Evolutionary conservation across 2,797 vertebrate genomes (phyloP).

Genomic region (Monodelphis domestica): DNA sequence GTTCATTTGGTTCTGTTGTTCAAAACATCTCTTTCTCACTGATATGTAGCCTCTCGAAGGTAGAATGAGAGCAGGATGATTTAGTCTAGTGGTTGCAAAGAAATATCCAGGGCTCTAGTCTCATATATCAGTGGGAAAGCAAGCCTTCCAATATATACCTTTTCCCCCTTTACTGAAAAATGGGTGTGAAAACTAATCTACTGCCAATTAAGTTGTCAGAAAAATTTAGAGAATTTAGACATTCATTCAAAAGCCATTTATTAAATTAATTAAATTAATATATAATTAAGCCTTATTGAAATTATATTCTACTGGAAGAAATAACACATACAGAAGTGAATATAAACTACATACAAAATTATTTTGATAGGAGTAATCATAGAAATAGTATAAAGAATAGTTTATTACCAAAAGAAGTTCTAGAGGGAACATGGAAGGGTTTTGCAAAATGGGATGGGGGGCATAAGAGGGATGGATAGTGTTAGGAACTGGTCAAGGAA

Average conservation of each 20-base stretch:
- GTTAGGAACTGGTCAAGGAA: background rate
- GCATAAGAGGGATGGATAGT: background rate
- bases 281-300: too few relatives aligned
- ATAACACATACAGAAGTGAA: background rate
- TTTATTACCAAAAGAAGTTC: background rate
- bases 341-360: too few relatives aligned
- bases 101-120: background rate
- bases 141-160: background rate
- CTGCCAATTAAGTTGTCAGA: background rate
- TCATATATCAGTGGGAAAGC: background rate
- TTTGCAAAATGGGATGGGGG: background rate
- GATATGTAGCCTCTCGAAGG: background rate
- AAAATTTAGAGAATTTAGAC: background rate
- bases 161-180: background rate
- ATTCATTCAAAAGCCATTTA: background rate
- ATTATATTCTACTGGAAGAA: background rate
- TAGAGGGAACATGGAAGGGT: background rate
- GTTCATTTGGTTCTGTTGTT: background rate
- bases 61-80: background rate
- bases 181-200: background rate
- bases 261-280: too few relatives aligned
- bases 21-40: background rate
- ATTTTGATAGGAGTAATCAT: background rate
- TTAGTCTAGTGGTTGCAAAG: background rate
- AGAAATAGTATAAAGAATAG: background rate